A percentile compares a stretch with the other conserved stretches of the same genome.
Conservation (phyloP, 2,888 invertebrate species). For the Hypselothyrea guttata region DNA sequence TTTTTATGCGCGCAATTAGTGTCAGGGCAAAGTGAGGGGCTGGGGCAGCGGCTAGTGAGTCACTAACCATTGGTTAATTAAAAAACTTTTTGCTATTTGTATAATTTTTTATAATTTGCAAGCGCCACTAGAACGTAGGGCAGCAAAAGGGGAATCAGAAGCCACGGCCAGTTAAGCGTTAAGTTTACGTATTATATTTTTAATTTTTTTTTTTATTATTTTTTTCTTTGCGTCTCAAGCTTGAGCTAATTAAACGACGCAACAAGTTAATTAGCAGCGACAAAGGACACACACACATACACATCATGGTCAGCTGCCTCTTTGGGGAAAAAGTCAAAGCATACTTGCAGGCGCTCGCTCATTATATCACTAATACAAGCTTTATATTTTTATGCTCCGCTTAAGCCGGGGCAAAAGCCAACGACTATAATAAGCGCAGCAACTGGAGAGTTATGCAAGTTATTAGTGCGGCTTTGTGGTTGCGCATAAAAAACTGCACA, state of each 20-base stretch:
- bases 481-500: conserved; percentile 24
- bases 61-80: conserved; percentile 67
- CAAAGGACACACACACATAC: conserved; percentile 31
- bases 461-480: conserved; percentile 55
- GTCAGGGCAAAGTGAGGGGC: conserved; percentile 20
- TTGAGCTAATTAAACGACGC: conserved; percentile 68
- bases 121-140: conserved; percentile 33
- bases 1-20: conserved; percentile 50
- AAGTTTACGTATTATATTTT: conserved; percentile 39
- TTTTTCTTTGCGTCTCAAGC: conserved; percentile 28
- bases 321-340: conserved; percentile 50
- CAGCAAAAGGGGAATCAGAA: conserved; percentile 21
- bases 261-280: conserved; percentile 72
- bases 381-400: conserved; percentile 11
- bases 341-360: conserved; percentile 52
- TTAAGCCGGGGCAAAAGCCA: neutral
- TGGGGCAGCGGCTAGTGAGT: conserved; percentile 3
- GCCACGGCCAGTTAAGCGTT: conserved; percentile 51
- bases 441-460: conserved; percentile 37
- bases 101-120: conserved; percentile 71
- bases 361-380: conserved; percentile 60
- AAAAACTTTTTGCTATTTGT: conserved; percentile 72
- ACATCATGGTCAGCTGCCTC: conserved; percentile 33
- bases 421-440: no score
- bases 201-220: conserved; percentile 13